Evolutionary conservation across 2,888 invertebrate genomes (phyloP), one percentile per base, ranked within the genome.

Genomic region (Chymomyza procnemis): DNA sequence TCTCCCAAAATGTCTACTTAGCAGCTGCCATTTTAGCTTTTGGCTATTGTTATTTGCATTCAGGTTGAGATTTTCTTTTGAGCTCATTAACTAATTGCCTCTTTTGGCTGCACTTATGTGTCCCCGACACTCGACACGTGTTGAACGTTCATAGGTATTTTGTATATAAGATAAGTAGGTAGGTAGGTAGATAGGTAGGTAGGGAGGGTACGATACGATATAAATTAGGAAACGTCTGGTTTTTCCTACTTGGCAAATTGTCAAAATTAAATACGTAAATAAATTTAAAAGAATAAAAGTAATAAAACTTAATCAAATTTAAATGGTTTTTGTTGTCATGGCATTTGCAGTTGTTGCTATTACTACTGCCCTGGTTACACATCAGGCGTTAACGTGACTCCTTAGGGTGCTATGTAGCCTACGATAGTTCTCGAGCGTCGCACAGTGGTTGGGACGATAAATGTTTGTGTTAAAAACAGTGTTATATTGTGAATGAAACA

Each of bases 231-330:
- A 41, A 41, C 12, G 34, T 41, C 34, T 41, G 34, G 34, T 12
- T 0, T 41, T 41, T 41, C 34, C 3, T 41, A 61, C 70, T 73
- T 61, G 55, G 63, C 60, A 62, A 65, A 59, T 62, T 73, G 60
- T 61, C 14, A 63, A 69, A 68, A 74, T 69, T 50, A 19, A 71
- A 78, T 64, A 67, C 9, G 14, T 18, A 50, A n/a, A 50, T 57
- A 60, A 59, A n/a, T 4, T 16, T 18, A 0, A 18, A 8, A 50
- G 50, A 50, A 19, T 18, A 74, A 69, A 75, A 75, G 66, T 66
- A 54, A 18, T 19, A 12, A 54, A 79, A 82, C 73, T 82, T 75
- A 82, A 85, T 80, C 75, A 77, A 71, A 80, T 85, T 79, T 70
- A 75, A 80, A 85, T 80, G 83, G 57, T 61, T 70, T 56, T 56